Evolutionary conservation across 2,113 vertebrate genomes (phyloP).

Genomic region (Rhinopithecus roxellana): DNA sequence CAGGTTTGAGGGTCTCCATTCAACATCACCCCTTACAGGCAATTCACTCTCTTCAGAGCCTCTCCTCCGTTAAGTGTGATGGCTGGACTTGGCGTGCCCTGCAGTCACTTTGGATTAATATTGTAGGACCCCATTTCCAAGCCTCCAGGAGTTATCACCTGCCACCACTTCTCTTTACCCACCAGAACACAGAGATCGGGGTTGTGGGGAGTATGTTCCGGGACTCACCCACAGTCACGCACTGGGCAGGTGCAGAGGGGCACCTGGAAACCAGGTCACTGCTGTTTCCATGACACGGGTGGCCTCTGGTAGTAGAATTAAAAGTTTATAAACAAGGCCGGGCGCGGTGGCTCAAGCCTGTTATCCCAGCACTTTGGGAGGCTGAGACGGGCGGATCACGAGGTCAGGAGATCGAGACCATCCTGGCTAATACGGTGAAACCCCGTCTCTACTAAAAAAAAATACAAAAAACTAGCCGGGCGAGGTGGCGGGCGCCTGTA

Average conservation of each 20-base stretch:
- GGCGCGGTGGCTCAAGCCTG: no score
- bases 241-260: not conserved
- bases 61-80: not conserved
- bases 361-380: no score
- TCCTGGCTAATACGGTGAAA: no score
- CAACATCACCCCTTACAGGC: no score
- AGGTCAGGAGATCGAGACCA: no score
- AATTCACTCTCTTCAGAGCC: not conserved
- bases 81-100: accelerated
- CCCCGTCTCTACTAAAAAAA: no score
- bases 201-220: not conserved
- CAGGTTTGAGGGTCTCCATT: not conserved
- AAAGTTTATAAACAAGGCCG: not conserved
- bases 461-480: no score
- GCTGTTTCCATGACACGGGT: not conserved
- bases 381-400: no score
- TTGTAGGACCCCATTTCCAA: not conserved
- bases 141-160: not conserved
- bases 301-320: not conserved
- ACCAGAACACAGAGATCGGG: not conserved
- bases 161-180: not conserved
- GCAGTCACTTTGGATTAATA: not conserved
- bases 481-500: no score
- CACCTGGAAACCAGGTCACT: not conserved
- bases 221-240: not conserved